Conservation (phyloP, 53 echinoderm and acorn worm genomes). For the Apostichopus leukothele region DNA sequence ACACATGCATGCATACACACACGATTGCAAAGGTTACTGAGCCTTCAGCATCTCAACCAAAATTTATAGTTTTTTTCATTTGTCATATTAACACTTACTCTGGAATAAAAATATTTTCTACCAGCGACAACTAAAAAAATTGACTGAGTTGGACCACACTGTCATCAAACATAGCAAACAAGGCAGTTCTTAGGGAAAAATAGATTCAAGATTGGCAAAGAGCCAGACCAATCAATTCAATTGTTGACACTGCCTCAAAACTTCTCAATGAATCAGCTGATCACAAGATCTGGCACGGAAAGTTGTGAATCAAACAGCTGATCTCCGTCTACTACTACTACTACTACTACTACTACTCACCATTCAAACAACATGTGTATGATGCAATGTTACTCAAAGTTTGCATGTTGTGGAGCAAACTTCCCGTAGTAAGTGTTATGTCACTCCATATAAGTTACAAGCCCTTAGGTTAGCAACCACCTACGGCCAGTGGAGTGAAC, state of each 20-base stretch:
- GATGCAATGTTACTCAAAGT: neutral
- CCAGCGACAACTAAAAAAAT: no score
- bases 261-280: conserved; percentile 45
- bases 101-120: no score
- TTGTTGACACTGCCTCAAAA: conserved; percentile 35
- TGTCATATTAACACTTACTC: no score
- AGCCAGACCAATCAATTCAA: conserved; percentile 34
- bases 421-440: neutral
- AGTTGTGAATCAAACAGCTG: conserved; percentile 36
- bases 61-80: no score
- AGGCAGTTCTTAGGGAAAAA: neutral
- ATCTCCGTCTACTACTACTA: neutral
- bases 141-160: neutral
- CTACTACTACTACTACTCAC: neutral
- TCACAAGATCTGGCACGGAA: conserved; percentile 23
- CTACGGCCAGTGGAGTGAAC: no score
- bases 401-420: no score
- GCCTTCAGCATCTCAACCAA: no score
- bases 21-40: no score
- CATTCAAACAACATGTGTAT: conserved; percentile 1
- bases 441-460: no score
- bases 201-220: conserved; percentile 15
- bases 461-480: no score
- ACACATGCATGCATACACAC: no score
- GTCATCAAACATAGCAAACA: conserved; percentile 5